phyloP scores from a whole-genome alignment of 2,888 invertebrate genomes.

The Gastracanthus pulcherrimus region DNA sequence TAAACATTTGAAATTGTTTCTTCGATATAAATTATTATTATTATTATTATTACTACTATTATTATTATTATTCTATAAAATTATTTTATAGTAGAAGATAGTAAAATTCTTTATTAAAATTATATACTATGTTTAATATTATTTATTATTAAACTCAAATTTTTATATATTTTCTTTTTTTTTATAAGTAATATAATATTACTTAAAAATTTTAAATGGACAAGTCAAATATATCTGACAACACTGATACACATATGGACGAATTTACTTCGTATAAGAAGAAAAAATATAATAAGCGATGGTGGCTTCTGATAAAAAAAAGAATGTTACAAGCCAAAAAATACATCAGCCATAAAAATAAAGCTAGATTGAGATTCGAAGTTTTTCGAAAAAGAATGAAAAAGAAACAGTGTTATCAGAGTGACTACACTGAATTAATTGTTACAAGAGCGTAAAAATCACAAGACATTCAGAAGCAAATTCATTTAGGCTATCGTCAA shows the following conservation, averaged over 20 bases:
- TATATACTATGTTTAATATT: constrained; percentile 42
- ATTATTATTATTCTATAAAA: constrained; percentile 2
- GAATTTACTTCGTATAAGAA: constrained; percentile 53
- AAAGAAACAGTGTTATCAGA: constrained; percentile 64
- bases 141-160: constrained; percentile 41
- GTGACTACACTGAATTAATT: constrained; percentile 73
- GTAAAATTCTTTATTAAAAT: constrained; percentile 17
- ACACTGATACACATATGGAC: constrained; percentile 50
- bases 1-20: constrained; percentile 11
- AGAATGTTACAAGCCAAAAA: constrained; percentile 54
- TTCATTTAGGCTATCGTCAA: constrained; percentile 52
- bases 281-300: constrained; percentile 47
- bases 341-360: constrained; percentile 49
- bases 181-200: constrained; percentile 27
- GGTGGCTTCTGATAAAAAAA: constrained; percentile 57
- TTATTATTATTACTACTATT: background rate
- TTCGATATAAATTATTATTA: background rate
- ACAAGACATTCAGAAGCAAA: constrained; percentile 71
- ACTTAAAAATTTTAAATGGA: constrained; percentile 33
- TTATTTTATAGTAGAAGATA: background rate
- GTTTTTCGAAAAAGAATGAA: constrained; percentile 63
- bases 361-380: constrained; percentile 49
- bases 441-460: constrained; percentile 76
- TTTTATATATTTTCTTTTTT: constrained; percentile 42
- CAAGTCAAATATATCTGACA: constrained; percentile 37